These are phyloP conservation scores for Odocoileus virginianus DNA, from an alignment of 2,113 vertebrate genomes.

Conservation along the genomic window DNA sequence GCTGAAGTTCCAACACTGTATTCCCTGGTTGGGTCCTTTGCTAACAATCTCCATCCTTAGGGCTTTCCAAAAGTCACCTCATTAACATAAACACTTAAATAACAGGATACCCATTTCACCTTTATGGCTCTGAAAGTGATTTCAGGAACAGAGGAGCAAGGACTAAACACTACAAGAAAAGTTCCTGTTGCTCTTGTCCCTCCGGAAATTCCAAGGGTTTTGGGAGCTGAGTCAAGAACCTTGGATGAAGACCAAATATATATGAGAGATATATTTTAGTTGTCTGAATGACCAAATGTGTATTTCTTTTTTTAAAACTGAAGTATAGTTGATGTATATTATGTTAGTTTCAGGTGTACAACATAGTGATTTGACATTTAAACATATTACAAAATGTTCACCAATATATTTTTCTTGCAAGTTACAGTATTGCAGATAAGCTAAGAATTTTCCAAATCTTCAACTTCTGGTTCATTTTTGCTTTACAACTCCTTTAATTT, in stretches of 20 bases:
- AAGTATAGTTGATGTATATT: background rate
- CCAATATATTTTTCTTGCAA: background rate
- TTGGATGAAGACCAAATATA: background rate
- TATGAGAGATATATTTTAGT: background rate
- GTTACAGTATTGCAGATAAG: background rate
- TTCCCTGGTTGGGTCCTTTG: background rate
- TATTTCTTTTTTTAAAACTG: background rate
- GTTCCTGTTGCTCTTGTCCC: background rate
- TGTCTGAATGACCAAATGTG: background rate
- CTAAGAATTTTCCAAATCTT: background rate
- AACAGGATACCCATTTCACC: background rate
- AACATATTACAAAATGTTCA: background rate
- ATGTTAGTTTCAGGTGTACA: background rate
- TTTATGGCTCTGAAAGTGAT: background rate
- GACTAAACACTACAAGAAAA: background rate
- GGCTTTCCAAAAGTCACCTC: background rate
- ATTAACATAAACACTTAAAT: background rate
- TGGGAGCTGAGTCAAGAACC: background rate
- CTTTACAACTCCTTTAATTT: background rate
- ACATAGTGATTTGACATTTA: background rate
- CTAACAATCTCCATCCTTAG: background rate
- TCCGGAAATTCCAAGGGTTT: background rate
- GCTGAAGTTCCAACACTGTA: background rate
- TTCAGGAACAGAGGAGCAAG: background rate
- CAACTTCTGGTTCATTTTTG: background rate